A percentile compares a stretch with the other conserved stretches of the same genome.
Conservation (phyloP, 2,797 vertebrate species). For the Onychomys arenicola region DNA sequence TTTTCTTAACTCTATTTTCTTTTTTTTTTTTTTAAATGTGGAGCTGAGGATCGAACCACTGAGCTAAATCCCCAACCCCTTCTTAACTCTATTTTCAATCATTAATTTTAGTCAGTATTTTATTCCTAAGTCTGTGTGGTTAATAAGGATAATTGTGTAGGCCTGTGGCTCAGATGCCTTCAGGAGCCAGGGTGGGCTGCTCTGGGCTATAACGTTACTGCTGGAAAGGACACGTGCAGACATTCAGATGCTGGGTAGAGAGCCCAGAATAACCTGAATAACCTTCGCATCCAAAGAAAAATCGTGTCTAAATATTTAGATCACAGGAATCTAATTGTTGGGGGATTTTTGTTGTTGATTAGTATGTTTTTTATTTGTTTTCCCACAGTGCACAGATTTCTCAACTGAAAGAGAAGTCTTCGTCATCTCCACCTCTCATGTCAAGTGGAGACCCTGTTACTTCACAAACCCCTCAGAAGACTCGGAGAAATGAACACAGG, state of each 20-base stretch:
- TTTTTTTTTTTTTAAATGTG: neutral
- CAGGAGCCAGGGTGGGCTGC: neutral
- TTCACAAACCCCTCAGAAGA: constrained; percentile 59
- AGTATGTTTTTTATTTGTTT: constrained; percentile 27
- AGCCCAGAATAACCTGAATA: neutral
- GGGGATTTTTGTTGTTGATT: neutral
- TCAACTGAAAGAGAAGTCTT: constrained; percentile 59
- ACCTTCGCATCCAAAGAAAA: constrained; percentile 11
- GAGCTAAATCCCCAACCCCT: too few relatives aligned
- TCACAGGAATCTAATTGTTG: neutral
- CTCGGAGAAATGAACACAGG: constrained; percentile 44
- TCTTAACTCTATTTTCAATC: neutral
- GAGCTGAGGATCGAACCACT: too few relatives aligned
- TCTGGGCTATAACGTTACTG: neutral
- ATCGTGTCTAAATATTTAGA: neutral
- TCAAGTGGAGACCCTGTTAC: constrained; percentile 64
- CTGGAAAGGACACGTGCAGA: neutral
- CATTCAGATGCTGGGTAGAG: neutral
- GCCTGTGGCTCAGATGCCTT: neutral
- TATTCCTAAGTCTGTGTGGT: neutral
- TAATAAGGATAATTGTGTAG: neutral
- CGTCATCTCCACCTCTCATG: constrained; percentile 65
- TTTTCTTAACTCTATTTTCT: neutral
- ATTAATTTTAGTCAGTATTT: constrained; percentile 16
- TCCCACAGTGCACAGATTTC: constrained; percentile 65